These are phyloP conservation scores for Mareca penelope DNA, from an alignment of 2,797 vertebrate species.

Conservation along the genomic window DNA sequence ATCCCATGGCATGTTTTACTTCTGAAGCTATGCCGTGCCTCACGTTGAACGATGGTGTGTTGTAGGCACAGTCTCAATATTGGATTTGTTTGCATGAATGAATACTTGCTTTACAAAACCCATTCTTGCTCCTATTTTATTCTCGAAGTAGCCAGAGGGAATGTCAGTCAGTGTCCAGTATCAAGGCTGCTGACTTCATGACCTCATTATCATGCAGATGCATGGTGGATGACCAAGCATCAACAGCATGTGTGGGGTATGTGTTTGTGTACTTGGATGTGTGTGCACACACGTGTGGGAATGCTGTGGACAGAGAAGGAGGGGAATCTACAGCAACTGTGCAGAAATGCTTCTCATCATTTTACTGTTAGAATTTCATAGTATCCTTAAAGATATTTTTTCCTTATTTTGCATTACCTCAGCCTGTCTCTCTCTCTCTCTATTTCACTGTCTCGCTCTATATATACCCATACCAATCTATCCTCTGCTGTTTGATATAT, in stretches of 20 bases:
- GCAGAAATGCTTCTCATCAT: not conserved
- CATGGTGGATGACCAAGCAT: not conserved
- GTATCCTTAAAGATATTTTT: not conserved
- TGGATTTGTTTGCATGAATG: conserved; percentile 37
- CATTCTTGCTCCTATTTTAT: conserved; percentile 2
- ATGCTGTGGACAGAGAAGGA: not conserved
- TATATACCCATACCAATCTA: not conserved
- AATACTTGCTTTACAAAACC: conserved; percentile 27
- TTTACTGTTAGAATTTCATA: not conserved
- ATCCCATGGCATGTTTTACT: not conserved
- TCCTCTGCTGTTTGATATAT: not conserved
- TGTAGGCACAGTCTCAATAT: not conserved
- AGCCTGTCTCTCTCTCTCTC: not conserved
- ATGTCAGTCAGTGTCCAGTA: not conserved
- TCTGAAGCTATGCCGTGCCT: not conserved
- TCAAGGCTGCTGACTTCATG: not conserved
- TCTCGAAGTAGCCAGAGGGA: not conserved
- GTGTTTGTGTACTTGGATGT: no score
- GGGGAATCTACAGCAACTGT: not conserved
- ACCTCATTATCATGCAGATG: not conserved
- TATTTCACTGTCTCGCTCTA: not conserved
- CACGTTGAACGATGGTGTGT: not conserved
- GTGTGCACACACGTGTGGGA: not conserved
- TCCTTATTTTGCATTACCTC: not conserved
- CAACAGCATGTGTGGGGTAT: not conserved